A percentile compares a stretch with the other conserved stretches of the same genome.
These are phyloP conservation scores for Chrysomela aeneicollis DNA, from an alignment of 2,888 invertebrate genomes.

Conservation along the genomic window DNA sequence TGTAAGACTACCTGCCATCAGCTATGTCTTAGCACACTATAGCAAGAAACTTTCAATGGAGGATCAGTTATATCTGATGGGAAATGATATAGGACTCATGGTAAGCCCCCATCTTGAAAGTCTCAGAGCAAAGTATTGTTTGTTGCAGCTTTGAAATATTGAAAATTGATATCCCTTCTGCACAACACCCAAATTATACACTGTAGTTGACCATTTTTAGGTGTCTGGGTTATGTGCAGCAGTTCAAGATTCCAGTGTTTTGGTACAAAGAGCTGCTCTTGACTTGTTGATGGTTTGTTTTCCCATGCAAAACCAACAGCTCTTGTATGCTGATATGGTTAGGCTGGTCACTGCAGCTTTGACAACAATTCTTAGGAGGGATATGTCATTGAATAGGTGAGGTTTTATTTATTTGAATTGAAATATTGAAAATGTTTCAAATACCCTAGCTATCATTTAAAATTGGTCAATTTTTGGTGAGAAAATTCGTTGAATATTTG, in stretches of 20 bases:
- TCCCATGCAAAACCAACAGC: conserved; percentile 82
- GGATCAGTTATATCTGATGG: conserved; percentile 84
- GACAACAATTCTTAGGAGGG: conserved; percentile 78
- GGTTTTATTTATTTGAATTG: neutral
- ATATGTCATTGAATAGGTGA: conserved; percentile 87
- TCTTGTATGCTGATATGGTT: conserved; percentile 73
- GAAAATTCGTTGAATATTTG: too few relatives aligned
- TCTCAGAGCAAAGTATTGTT: too few relatives aligned
- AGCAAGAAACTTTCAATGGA: conserved; percentile 80
- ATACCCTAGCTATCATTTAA: too few relatives aligned
- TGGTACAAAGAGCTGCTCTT: conserved; percentile 86
- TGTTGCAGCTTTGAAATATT: too few relatives aligned
- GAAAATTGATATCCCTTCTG: too few relatives aligned
- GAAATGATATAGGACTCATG: conserved; percentile 84
- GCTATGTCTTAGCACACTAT: conserved; percentile 80
- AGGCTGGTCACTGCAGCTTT: conserved; percentile 77
- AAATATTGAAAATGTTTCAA: neutral
- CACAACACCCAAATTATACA: too few relatives aligned
- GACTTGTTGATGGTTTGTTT: conserved; percentile 85
- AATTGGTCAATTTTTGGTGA: too few relatives aligned
- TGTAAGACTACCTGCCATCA: conserved; percentile 82
- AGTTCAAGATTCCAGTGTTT: conserved; percentile 79
- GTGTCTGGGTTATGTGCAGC: conserved; percentile 80
- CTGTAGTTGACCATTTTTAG: conserved; percentile 55
- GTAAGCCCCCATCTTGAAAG: conserved; percentile 64